These are phyloP conservation scores for Bubo scandiacus DNA, from an alignment of 2,113 vertebrate genomes.

Conservation along the genomic window DNA sequence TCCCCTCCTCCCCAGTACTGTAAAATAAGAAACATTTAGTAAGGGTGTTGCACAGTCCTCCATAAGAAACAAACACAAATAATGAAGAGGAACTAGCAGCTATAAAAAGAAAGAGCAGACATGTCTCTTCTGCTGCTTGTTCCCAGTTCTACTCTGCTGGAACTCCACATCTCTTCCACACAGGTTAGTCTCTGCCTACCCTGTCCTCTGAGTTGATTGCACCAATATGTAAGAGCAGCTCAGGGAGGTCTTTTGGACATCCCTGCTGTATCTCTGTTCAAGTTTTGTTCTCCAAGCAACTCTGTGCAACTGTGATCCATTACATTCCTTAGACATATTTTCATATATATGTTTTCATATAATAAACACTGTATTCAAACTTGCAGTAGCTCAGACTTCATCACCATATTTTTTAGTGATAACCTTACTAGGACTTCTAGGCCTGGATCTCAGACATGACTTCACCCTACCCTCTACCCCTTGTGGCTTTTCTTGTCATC, in stretches of 20 bases:
- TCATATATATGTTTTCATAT: background rate
- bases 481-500: background rate
- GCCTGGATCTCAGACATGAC: background rate
- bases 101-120: background rate
- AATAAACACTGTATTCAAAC: background rate
- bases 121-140: background rate
- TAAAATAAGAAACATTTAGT: background rate
- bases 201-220: background rate
- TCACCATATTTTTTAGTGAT: background rate
- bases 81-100: background rate
- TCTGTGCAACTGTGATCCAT: background rate
- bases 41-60: background rate
- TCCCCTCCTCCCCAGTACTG: background rate
- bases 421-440: background rate
- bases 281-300: background rate
- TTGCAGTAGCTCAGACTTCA: background rate
- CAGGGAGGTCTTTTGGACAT: background rate
- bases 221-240: background rate
- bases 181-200: background rate
- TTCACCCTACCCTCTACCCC: background rate
- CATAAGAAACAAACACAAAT: background rate
- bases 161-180: background rate
- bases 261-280: background rate
- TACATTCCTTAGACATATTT: background rate
- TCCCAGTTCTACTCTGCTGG: background rate